phyloP scores from a whole-genome alignment of 92 coral and sea anemone species.

The Zoanthus sociatus region DNA sequence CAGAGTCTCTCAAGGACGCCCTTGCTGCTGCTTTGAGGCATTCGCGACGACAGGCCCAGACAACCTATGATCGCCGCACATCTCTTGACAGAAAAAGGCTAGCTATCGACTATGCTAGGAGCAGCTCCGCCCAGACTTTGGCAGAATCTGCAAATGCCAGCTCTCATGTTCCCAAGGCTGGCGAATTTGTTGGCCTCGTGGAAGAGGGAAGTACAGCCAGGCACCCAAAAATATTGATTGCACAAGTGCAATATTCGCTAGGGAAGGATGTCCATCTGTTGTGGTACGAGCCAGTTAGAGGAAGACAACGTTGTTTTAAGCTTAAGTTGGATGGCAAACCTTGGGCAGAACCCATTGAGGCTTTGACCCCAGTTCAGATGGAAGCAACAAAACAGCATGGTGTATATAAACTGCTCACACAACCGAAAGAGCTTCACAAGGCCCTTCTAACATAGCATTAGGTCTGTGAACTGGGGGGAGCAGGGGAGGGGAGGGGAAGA shows the following conservation, averaged over 20 bases:
- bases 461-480: too few relatives aligned
- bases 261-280: slow-evolving; percentile 20
- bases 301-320: neutral
- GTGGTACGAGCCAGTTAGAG: neutral
- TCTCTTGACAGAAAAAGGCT: neutral
- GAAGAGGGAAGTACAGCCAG: neutral
- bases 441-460: neutral
- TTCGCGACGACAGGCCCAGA: neutral
- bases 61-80: neutral
- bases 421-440: slow-evolving; percentile 3
- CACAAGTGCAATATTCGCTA: neutral
- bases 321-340: neutral
- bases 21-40: neutral
- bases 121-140: neutral
- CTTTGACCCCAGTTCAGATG: slow-evolving; percentile 5
- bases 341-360: neutral
- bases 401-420: neutral
- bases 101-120: slow-evolving; percentile 5
- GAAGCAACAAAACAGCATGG: neutral
- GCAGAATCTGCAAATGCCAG: neutral
- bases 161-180: neutral
- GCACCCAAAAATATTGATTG: slow-evolving; percentile 1
- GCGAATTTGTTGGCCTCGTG: neutral
- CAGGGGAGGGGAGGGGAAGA: too few relatives aligned
- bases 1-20: neutral